Evolutionary conservation across 2,113 vertebrate species (phyloP), one percentile per base, ranked within the genome.

Genomic region (Seriola rivoliana): DNA sequence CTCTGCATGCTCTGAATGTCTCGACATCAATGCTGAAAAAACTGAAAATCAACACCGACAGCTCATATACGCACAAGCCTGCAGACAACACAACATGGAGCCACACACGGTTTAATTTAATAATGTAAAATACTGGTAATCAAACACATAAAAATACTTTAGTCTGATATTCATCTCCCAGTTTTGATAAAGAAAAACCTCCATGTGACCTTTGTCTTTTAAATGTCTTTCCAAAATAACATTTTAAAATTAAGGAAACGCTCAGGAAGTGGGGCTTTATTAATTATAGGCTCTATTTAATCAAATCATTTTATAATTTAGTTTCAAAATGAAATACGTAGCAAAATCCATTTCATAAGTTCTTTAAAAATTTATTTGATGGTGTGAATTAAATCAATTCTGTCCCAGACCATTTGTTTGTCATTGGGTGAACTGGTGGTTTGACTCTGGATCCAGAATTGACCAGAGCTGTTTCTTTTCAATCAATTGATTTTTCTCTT

Each of bases 391-490:
- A 8, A 75, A 75, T 71, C 21, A 64, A 34, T 65, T 71, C 1
- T 7, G 8, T 40, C 69, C 29, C 12, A 58, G n/a, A 42, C 63
- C 48, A 68, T 81, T 73, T 55, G 46, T 9, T 34, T 48, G 55
- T 67, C 57, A 63, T 16, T 16, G 57, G 16, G 0, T 50, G 2
- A 44, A 2, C 29, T 52, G 44, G 48, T 29, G 19, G 3, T 68
- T n/a, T 69, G 67, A 58, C 57, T 36, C 32, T 5, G 19, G 10
- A 19, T 55, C 21, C 55, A 5, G 3, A 34, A 65, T 70, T 9
- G 63, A 77, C 29, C 73, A 0, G 10, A 19, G 52, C 32, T 40
- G 52, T 67, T 80, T 71, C 60, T 54, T 78, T 75, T 46, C 68
- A 66, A 57, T 86, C 10, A 50, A 46, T 71, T 32, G 52, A 67